Evolutionary conservation across 2,797 vertebrate species (phyloP).

Genomic region (Hipposideros larvatus): DNA sequence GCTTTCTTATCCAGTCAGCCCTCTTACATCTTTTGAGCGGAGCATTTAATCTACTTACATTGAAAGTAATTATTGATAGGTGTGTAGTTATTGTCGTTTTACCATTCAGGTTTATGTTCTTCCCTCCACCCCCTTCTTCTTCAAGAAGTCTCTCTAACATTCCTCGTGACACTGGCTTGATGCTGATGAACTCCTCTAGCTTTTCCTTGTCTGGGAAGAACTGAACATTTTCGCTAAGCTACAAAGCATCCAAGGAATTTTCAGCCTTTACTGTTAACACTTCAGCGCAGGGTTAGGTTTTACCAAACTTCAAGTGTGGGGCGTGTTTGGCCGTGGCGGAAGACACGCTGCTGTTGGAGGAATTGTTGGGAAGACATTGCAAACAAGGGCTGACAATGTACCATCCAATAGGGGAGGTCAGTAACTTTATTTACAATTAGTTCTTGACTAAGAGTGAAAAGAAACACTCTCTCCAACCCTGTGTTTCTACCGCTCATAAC

Average conservation of each 20-base stretch:
- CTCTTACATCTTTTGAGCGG: too few relatives aligned
- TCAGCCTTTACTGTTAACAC: accelerated
- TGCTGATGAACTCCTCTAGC: too few relatives aligned
- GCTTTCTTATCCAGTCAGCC: too few relatives aligned
- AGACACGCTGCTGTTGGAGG: accelerated
- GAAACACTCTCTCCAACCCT: accelerated
- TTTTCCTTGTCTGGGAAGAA: too few relatives aligned
- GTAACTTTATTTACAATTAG: accelerated
- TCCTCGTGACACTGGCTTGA: too few relatives aligned
- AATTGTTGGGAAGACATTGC: accelerated
- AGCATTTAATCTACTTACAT: too few relatives aligned
- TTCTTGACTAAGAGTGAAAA: accelerated
- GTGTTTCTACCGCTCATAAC: accelerated
- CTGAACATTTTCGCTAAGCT: neutral
- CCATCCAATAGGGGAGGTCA: accelerated
- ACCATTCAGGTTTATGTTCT: too few relatives aligned
- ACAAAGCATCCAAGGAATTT: neutral
- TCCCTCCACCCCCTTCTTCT: too few relatives aligned
- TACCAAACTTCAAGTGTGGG: accelerated
- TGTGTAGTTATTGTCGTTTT: too few relatives aligned
- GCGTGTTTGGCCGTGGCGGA: accelerated
- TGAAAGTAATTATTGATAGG: too few relatives aligned
- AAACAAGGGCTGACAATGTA: accelerated
- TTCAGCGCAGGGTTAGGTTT: accelerated
- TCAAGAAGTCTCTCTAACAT: too few relatives aligned